These are phyloP conservation scores for Ormia ochracea DNA, from an alignment of 2,888 invertebrate genomes.

Conservation along the genomic window DNA sequence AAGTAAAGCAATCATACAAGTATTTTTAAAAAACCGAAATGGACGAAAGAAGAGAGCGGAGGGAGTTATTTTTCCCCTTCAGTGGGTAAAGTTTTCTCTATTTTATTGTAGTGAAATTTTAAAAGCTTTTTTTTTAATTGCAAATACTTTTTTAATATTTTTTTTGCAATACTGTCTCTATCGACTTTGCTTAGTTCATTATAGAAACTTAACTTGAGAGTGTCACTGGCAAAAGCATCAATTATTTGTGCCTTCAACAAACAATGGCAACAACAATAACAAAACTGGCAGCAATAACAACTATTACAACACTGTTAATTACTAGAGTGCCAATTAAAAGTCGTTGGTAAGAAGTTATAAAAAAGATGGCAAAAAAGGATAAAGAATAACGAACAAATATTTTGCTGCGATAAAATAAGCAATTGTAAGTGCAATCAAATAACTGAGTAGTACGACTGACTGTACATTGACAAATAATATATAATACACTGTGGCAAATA, in stretches of 20 bases:
- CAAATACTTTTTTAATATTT: not conserved
- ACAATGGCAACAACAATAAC: conserved; percentile 23
- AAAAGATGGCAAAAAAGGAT: not conserved
- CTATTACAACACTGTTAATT: conserved; percentile 53
- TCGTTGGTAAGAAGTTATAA: conserved; percentile 31
- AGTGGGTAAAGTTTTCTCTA: too few relatives aligned
- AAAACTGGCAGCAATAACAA: conserved; percentile 31
- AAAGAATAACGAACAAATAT: conserved; percentile 39
- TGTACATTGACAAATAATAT: conserved; percentile 39
- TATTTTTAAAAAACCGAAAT: too few relatives aligned
- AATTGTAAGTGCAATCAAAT: conserved; percentile 59
- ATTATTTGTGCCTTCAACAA: conserved; percentile 53
- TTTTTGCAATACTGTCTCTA: not conserved
- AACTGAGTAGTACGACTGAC: conserved; percentile 29
- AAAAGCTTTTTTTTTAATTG: too few relatives aligned
- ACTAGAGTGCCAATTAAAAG: conserved; percentile 63
- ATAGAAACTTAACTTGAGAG: conserved; percentile 34
- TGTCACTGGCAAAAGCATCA: conserved; percentile 62
- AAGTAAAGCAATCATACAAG: too few relatives aligned
- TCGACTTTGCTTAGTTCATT: conserved; percentile 31
- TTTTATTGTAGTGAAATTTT: too few relatives aligned
- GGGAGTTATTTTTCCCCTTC: too few relatives aligned
- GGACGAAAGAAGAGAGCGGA: too few relatives aligned
- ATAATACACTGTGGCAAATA: too few relatives aligned
- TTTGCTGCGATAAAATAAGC: conserved; percentile 51